Evolutionary conservation across 2,888 invertebrate species (phyloP).

Genomic region (Adela reaumurella): DNA sequence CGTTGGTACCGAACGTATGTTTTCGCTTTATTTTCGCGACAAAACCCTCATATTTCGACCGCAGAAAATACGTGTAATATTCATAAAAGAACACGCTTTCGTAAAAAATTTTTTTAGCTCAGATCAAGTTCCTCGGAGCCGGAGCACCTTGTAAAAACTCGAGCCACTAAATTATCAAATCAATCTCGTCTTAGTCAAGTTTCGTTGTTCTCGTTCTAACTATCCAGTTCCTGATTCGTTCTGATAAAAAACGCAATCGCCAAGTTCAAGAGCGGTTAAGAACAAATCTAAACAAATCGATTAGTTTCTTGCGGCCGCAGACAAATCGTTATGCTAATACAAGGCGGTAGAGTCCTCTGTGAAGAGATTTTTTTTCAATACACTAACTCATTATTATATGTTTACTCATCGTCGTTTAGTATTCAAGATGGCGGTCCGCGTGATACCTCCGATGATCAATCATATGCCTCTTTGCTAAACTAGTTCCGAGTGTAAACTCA

Average conservation of each 20-base stretch:
- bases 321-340: conserved; percentile 25
- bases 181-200: no score
- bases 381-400: conserved; percentile 36
- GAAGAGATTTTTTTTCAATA: not conserved
- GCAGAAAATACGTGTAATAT: no score
- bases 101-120: no score
- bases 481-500: not conserved
- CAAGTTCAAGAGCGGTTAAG: conserved; percentile 30
- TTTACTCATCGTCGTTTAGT: conserved; percentile 43
- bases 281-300: conserved; percentile 12
- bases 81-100: no score
- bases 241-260: not conserved
- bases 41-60: no score
- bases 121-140: no score
- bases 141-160: no score
- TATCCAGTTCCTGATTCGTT: no score
- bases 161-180: no score
- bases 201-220: no score
- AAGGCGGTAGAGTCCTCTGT: conserved; percentile 7
- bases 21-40: no score
- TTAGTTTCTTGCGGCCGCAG: conserved; percentile 14
- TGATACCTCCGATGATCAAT: conserved; percentile 39
- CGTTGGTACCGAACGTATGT: no score
- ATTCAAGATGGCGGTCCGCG: conserved; percentile 29
- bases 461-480: conserved; percentile 17